Base-by-base conservation (phyloP, 2,797 vertebrate species). In the Liparis tanakae region DNA sequence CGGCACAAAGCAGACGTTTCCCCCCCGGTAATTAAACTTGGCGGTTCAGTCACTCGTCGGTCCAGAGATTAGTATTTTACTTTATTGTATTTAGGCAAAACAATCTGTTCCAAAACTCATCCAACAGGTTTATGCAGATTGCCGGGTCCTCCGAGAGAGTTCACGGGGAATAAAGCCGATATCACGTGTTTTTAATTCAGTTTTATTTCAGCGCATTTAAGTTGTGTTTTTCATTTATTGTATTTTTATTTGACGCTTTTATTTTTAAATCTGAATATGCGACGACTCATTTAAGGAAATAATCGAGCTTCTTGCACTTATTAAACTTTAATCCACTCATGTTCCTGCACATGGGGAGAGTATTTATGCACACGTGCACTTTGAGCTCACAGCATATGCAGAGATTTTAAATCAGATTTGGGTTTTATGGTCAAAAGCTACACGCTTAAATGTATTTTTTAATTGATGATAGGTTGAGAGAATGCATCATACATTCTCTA, bases 21-120 rank as follows among this genome's bases (percentile, higher is more conserved):
- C 76, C 25, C 68, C 76, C 74, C 80, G 81, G 86, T 92, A 91
- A 92, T 92, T 92, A 85, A 87, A 87, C 85, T 81, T 60, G 78
- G 81, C 76, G 71, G 43, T 73, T 44, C 85, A 70, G 78, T 74
- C 17, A 76, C 84, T 85, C 82, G 74, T 88, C 84, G 83, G 82
- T 83, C 82, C 84, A 54, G 77, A 78, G 85, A 86, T 89, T 85
- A 79, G 81, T 85, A 79, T 87, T 85, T 81, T 82, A 30, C 89
- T 82, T 79, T 85, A 81, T 72, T 79, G 69, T 62, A 76, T 79
- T 79, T 13, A 20, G 55, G 44, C 67, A 22, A 54, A 17, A 17
- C 48, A n/a, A 48, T 9, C 0, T 17, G 25, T 34, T 79, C 56
- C 63, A 72, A 12, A 70, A 80, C 54, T 44, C 67, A 75, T 51